phyloP scores from a whole-genome alignment of 2,113 vertebrate genomes.

The Notechis scutatus region DNA sequence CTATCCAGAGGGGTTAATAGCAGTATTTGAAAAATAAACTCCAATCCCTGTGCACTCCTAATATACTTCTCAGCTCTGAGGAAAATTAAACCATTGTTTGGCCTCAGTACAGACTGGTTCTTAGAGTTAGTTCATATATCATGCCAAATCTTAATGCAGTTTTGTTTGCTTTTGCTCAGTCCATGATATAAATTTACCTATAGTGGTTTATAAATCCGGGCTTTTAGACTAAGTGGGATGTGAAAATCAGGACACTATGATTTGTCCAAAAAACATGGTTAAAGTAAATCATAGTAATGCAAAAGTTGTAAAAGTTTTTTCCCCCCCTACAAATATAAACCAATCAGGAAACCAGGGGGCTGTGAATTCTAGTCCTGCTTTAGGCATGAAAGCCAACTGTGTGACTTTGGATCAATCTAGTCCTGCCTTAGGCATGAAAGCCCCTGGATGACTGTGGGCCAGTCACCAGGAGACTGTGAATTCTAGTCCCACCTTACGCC shows the following conservation, averaged over 20 bases:
- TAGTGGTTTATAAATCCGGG: neutral
- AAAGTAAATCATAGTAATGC: neutral
- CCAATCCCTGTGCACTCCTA: neutral
- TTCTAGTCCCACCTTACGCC: too few relatives aligned
- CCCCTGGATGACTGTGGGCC: too few relatives aligned
- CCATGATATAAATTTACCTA: neutral
- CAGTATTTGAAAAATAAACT: neutral
- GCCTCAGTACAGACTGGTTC: neutral
- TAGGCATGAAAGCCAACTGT: too few relatives aligned
- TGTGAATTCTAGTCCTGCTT: too few relatives aligned
- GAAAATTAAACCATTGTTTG: rapidly evolving
- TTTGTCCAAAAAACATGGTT: neutral
- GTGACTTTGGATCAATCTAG: too few relatives aligned
- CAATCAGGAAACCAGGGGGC: neutral
- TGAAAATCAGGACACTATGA: neutral
- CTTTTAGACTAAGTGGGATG: neutral
- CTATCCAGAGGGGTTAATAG: neutral
- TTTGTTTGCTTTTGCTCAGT: neutral
- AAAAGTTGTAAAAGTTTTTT: neutral
- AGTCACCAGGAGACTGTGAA: neutral
- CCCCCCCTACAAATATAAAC: neutral
- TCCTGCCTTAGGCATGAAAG: too few relatives aligned
- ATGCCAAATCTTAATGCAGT: neutral
- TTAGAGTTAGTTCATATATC: neutral
- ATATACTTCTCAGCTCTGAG: neutral